Evolutionary conservation across 2,113 vertebrate species (phyloP).

Genomic region (Hippocampus mohnikei): DNA sequence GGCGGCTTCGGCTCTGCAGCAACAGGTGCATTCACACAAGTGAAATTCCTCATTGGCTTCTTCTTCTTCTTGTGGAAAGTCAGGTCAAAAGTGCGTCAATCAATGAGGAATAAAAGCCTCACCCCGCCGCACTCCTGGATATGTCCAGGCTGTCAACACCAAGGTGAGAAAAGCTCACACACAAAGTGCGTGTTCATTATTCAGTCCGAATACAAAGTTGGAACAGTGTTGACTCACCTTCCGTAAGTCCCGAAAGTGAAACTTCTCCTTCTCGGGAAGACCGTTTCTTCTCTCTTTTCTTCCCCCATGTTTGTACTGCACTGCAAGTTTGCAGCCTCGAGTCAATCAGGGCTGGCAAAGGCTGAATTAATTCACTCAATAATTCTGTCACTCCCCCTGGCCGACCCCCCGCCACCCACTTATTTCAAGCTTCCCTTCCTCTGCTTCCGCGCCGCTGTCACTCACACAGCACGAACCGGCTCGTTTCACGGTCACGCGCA

Average conservation of each 20-base stretch:
- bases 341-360: constrained; percentile 73
- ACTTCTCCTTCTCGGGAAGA: constrained; percentile 77
- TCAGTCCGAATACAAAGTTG: background rate
- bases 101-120: constrained; percentile 24
- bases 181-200: background rate
- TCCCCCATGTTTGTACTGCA: constrained; percentile 56
- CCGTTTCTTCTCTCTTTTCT: constrained; percentile 62
- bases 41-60: background rate
- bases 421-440: constrained; percentile 74
- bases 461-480: constrained; percentile 35
- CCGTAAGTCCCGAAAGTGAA: constrained; percentile 76
- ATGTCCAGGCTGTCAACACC: constrained; percentile 56
- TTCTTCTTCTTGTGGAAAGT: background rate
- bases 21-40: constrained; percentile 41
- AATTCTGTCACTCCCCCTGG: constrained; percentile 69
- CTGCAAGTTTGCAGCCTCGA: constrained; percentile 56
- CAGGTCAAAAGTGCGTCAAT: constrained; percentile 11
- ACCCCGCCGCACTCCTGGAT: constrained; percentile 58
- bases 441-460: constrained; percentile 68
- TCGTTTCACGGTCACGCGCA: background rate
- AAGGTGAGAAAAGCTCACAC: constrained; percentile 26
- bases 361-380: constrained; percentile 70
- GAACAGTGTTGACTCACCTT: constrained; percentile 68
- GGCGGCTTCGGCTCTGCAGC: constrained; percentile 60
- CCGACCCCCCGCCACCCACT: constrained; percentile 69